Evolutionary conservation across 2,888 invertebrate genomes (phyloP).

Genomic region (Hermaeophaga mercurialis): DNA sequence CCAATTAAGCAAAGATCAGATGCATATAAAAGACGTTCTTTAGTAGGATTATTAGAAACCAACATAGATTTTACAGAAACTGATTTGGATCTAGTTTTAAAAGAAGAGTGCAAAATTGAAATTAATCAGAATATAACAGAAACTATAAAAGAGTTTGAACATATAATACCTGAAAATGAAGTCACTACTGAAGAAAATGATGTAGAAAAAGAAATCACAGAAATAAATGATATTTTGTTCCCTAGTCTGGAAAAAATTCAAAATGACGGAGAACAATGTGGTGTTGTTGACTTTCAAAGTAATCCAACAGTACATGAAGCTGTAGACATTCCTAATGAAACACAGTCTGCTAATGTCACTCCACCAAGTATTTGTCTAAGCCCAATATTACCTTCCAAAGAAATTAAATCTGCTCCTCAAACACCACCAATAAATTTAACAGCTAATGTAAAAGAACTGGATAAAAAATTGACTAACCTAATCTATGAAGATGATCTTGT

Average conservation of each 20-base stretch:
- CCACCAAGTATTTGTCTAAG: conserved; percentile 20
- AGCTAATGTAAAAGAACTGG: conserved; percentile 50
- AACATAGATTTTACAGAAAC: conserved; percentile 66
- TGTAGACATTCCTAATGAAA: conserved; percentile 11
- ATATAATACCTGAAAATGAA: background rate
- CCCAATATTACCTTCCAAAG: conserved; percentile 13
- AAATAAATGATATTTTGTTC: no score
- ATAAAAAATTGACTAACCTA: conserved; percentile 60
- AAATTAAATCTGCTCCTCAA: conserved; percentile 28
- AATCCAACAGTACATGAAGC: background rate
- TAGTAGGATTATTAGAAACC: conserved; percentile 63
- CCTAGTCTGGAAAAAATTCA: no score
- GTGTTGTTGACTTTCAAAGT: background rate
- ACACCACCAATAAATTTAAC: conserved; percentile 40
- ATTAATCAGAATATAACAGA: conserved; percentile 3
- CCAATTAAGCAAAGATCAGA: conserved; percentile 49
- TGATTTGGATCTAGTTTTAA: conserved; percentile 52
- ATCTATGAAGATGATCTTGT: conserved; percentile 63
- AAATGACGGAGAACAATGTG: no score
- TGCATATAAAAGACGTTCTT: conserved; percentile 54
- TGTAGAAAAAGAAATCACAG: background rate
- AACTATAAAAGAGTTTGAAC: background rate
- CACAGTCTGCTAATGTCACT: conserved; percentile 34
- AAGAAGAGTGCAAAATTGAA: conserved; percentile 38
- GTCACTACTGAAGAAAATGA: background rate